These are phyloP conservation scores for Bimastos eiseni DNA, from an alignment of 2,888 invertebrate species.

Conservation along the genomic window DNA sequence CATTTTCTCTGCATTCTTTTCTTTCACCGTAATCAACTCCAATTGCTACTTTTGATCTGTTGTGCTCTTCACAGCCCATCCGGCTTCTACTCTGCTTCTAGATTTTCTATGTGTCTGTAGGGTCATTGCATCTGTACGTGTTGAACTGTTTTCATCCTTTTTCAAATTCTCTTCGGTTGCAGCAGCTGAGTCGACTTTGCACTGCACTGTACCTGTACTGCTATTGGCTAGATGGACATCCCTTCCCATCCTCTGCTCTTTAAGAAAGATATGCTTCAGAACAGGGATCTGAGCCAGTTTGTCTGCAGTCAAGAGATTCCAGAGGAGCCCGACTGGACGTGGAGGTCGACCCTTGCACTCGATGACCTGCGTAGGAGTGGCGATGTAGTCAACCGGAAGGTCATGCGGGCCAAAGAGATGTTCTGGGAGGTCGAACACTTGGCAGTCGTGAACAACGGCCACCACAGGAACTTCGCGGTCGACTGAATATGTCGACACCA, in stretches of 20 bases:
- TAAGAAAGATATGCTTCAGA: conserved; percentile 66
- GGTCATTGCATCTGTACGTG: not conserved
- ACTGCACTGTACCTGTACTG: not conserved
- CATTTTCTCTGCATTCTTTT: not conserved
- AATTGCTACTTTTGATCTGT: not conserved
- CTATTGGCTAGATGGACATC: conserved; percentile 48
- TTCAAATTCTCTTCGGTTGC: not conserved
- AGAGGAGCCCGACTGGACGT: conserved; percentile 75
- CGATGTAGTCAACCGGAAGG: conserved; percentile 81
- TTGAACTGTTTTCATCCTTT: not conserved
- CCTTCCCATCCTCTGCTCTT: conserved; percentile 51
- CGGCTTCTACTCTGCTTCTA: conserved; percentile 27
- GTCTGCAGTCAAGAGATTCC: conserved; percentile 74
- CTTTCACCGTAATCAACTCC: not conserved
- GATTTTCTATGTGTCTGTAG: conserved; percentile 17
- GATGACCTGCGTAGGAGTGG: conserved; percentile 77
- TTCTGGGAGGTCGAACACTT: conserved; percentile 67
- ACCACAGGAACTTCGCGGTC: conserved; percentile 75
- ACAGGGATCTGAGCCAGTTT: conserved; percentile 76
- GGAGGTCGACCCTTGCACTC: conserved; percentile 66
- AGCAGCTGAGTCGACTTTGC: not conserved
- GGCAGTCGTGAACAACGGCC: conserved; percentile 80
- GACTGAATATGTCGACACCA: conserved; percentile 77
- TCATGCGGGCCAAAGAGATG: conserved; percentile 79
- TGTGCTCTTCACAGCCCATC: not conserved